Evolutionary conservation across 2,113 vertebrate species (phyloP).

Genomic region (Cyprinodon brontotheroides): DNA sequence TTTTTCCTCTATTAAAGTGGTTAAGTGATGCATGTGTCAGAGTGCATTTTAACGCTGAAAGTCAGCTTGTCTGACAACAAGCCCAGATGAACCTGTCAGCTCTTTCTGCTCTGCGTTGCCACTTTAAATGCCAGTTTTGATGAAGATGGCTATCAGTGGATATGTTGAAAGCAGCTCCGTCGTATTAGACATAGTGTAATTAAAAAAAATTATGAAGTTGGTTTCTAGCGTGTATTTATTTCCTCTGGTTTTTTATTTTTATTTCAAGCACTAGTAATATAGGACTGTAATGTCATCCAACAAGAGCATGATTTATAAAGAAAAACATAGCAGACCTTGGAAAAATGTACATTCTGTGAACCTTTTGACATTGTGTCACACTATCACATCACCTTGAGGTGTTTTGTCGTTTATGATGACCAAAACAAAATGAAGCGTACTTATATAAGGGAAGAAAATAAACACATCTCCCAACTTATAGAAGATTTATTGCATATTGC

Average conservation of each 20-base stretch:
- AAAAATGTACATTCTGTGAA: neutral
- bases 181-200: slow-evolving; percentile 21
- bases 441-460: neutral
- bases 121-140: slow-evolving; percentile 45
- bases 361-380: neutral
- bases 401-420: neutral
- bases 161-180: slow-evolving; percentile 2
- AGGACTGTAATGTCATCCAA: slow-evolving; percentile 16
- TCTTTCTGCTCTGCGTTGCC: slow-evolving; percentile 17
- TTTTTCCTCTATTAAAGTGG: slow-evolving; percentile 25
- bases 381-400: neutral
- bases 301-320: neutral
- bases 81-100: slow-evolving; percentile 45
- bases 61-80: slow-evolving; percentile 30
- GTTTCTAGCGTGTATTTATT: slow-evolving; percentile 14
- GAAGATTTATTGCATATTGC: no score
- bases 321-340: neutral
- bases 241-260: slow-evolving; percentile 25
- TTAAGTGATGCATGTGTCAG: slow-evolving; percentile 36
- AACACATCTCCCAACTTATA: neutral
- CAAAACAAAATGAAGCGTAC: neutral
- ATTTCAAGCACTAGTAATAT: neutral
- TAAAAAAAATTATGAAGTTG: slow-evolving; percentile 14
- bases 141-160: slow-evolving; percentile 35
- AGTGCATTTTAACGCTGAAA: slow-evolving; percentile 32